phyloP scores from a whole-genome alignment of 1,140 invertebrate genomes.

The Tetramorium simillimum region DNA sequence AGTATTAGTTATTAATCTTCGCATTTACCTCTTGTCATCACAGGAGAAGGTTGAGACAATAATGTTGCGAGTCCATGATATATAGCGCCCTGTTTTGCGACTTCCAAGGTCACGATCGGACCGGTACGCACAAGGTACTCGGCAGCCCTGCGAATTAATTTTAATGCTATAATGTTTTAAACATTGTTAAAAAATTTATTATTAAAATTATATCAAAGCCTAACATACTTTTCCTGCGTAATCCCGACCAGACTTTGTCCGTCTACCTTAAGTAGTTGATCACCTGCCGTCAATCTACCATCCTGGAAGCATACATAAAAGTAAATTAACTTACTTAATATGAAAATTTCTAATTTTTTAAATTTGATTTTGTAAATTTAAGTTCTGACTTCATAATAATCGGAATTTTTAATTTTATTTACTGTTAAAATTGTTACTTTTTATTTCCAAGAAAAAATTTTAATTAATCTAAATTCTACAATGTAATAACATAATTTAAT shows the following conservation, averaged over 20 bases:
- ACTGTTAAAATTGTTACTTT: not conserved
- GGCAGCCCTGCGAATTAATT: conserved; percentile 90
- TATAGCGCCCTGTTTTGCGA: conserved; percentile 98
- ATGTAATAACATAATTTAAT: not conserved
- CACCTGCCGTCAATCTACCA: conserved; percentile 97
- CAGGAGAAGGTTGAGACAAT: conserved; percentile 95
- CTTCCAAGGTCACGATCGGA: conserved; percentile 96
- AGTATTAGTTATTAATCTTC: not conserved
- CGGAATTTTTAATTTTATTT: not conserved
- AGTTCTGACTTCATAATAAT: not conserved
- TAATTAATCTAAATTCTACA: not conserved
- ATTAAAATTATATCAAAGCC: not conserved
- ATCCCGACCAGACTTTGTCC: conserved; percentile 98
- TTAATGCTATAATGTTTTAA: not conserved
- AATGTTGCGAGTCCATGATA: conserved; percentile 98
- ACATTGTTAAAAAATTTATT: not conserved
- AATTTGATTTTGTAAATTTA: not conserved
- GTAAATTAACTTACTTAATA: conserved; percentile 2
- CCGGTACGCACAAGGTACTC: conserved; percentile 98
- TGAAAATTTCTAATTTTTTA: not conserved
- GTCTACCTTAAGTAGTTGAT: conserved; percentile 98
- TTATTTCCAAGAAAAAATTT: not conserved
- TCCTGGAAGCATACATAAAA: conserved; percentile 86
- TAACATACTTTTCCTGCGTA: conserved; percentile 94
- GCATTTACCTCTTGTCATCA: conserved; percentile 92